Percentiles rank a stretch among this genome's conserved stretches.
Evolutionary conservation across 1,140 invertebrate species (phyloP).

Genomic region (Micrasema minimum): DNA sequence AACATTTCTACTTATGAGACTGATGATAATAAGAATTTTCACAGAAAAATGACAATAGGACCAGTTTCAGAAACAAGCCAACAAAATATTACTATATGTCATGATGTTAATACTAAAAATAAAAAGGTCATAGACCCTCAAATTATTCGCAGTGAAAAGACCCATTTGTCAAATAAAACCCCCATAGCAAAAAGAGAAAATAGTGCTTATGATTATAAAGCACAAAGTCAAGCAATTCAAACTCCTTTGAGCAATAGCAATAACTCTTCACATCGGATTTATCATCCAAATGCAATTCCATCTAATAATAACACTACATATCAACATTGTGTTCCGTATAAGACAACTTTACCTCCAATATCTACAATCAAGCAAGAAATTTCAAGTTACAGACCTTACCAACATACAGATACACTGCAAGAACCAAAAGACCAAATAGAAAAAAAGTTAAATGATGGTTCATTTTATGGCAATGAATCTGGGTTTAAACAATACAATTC

Average conservation of each 20-base stretch:
- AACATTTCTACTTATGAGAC: slow-evolving; percentile 63
- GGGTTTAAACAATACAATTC: slow-evolving; percentile 56
- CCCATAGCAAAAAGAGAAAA: not conserved
- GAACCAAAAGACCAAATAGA: slow-evolving; percentile 51
- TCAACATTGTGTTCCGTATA: slow-evolving; percentile 46
- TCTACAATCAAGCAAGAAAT: slow-evolving; percentile 67
- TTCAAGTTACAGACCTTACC: slow-evolving; percentile 50
- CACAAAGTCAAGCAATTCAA: slow-evolving; percentile 14
- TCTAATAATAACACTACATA: slow-evolving; percentile 38
- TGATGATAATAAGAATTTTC: slow-evolving; percentile 69
- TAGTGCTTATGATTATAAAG: slow-evolving; percentile 24
- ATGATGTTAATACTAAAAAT: slow-evolving; percentile 61
- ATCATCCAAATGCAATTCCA: slow-evolving; percentile 1
- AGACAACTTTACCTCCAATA: slow-evolving; percentile 63
- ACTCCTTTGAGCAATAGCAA: slow-evolving; percentile 26
- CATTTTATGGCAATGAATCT: slow-evolving; percentile 4
- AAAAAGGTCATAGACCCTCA: slow-evolving; percentile 62
- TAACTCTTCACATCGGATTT: slow-evolving; percentile 17
- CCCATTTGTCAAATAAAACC: not conserved
- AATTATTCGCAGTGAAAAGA: slow-evolving; percentile 58
- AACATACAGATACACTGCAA: slow-evolving; percentile 37
- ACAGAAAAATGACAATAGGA: slow-evolving; percentile 67
- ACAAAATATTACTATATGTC: slow-evolving; percentile 58
- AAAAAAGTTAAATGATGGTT: slow-evolving; percentile 56
- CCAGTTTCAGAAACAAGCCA: slow-evolving; percentile 66